Evolutionary conservation across 1,140 invertebrate genomes (phyloP).

Genomic region (Archivesica marissinica): DNA sequence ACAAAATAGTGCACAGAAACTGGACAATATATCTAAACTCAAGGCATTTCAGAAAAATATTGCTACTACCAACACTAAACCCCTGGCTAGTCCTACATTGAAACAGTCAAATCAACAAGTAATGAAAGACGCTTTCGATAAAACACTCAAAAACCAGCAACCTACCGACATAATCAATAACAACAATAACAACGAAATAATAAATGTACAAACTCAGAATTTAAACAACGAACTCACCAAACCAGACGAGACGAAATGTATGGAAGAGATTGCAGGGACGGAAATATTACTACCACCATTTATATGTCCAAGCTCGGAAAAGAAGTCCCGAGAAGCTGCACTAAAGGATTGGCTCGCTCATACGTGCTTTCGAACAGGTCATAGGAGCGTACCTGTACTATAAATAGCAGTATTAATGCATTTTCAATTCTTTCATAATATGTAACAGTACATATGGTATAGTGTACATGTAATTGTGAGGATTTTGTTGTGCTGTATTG

Average conservation of each 20-base stretch:
- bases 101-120: neutral
- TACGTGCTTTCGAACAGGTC: slow-evolving; percentile 52
- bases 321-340: slow-evolving; percentile 68
- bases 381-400: slow-evolving; percentile 59
- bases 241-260: slow-evolving; percentile 18
- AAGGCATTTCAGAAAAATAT: slow-evolving; percentile 1
- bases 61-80: neutral
- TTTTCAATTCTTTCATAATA: neutral
- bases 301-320: slow-evolving; percentile 68
- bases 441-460: neutral
- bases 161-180: neutral
- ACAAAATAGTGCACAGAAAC: slow-evolving; percentile 28
- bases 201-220: neutral
- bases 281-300: slow-evolving; percentile 58
- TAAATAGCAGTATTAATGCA: neutral
- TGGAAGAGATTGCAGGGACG: neutral
- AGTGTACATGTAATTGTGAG: neutral
- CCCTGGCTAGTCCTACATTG: neutral
- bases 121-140: slow-evolving; percentile 34
- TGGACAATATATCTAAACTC: neutral
- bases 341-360: slow-evolving; percentile 69
- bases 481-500: too few relatives aligned
- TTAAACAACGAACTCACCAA: neutral
- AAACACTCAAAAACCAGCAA: slow-evolving; percentile 30
- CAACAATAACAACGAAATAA: neutral